phyloP scores from a whole-genome alignment of 37 sponge, comb jelly and placozoan genomes.

The Geodia barretti region DNA sequence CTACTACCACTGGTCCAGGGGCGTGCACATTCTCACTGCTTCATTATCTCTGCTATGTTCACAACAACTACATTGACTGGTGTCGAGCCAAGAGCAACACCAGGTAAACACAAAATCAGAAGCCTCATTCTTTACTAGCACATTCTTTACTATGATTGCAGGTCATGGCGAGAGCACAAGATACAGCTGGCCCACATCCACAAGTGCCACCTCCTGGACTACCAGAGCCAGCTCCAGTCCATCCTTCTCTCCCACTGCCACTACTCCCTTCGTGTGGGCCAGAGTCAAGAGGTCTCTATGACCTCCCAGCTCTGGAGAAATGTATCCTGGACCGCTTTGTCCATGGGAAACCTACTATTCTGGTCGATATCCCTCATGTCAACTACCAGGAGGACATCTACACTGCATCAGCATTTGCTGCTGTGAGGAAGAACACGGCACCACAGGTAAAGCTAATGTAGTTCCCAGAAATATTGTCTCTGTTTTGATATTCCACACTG shows the following conservation, averaged over 20 bases:
- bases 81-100: slow-evolving; percentile 23
- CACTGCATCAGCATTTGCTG: slow-evolving; percentile 37
- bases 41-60: slow-evolving; percentile 59
- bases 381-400: slow-evolving; percentile 45
- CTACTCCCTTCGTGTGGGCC: slow-evolving; percentile 65
- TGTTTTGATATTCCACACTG: slow-evolving; percentile 8
- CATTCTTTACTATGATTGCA: neutral
- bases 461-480: neutral
- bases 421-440: slow-evolving; percentile 34
- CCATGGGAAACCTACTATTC: slow-evolving; percentile 62
- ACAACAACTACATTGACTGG: slow-evolving; percentile 71
- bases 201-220: slow-evolving; percentile 56
- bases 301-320: slow-evolving; percentile 67
- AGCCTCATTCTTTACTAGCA: neutral
- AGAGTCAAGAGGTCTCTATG: slow-evolving; percentile 63
- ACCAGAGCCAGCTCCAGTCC: slow-evolving; percentile 57
- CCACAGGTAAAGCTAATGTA: slow-evolving; percentile 11
- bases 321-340: slow-evolving; percentile 70
- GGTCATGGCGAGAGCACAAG: slow-evolving; percentile 30
- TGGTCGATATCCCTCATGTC: slow-evolving; percentile 50
- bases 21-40: slow-evolving; percentile 57
- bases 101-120: neutral
- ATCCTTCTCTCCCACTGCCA: slow-evolving; percentile 71
- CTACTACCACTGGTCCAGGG: slow-evolving; percentile 68
- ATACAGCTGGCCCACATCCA: slow-evolving; percentile 54